Conservation (phyloP, 2,888 invertebrate species). For the Abrostola triplasia region DNA sequence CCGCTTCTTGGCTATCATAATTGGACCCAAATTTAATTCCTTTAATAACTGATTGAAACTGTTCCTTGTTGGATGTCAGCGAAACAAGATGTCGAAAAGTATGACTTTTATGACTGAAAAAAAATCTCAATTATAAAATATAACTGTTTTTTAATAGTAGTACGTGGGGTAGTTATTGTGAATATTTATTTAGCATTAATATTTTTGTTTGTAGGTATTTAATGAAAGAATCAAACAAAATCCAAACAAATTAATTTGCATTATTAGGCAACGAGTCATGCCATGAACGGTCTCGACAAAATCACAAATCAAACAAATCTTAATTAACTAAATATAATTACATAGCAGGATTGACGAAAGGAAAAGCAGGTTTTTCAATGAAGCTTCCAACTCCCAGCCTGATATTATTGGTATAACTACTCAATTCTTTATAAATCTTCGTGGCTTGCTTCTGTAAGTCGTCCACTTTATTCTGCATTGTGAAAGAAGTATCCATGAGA, state of each 20-base stretch:
- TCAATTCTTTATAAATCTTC: constrained; percentile 83
- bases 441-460: constrained; percentile 83
- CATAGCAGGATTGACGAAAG: constrained; percentile 81
- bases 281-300: too few species aligned
- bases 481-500: constrained; percentile 93
- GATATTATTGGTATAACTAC: constrained; percentile 89
- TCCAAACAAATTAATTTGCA: too few species aligned
- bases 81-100: constrained; percentile 92
- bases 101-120: constrained; percentile 74
- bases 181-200: too few species aligned
- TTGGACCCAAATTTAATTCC: constrained; percentile 76
- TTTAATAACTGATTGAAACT: constrained; percentile 63
- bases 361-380: constrained; percentile 91
- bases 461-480: constrained; percentile 90
- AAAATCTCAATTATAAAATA: background rate
- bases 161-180: background rate
- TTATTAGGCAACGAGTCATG: too few species aligned
- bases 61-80: constrained; percentile 87
- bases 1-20: constrained; percentile 93
- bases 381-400: constrained; percentile 91
- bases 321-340: constrained; percentile 55
- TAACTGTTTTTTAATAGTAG: background rate
- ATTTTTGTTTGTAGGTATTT: too few species aligned
- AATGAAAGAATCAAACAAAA: too few species aligned
- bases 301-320: too few species aligned